A percentile compares a stretch with the other conserved stretches of the same genome.
phyloP scores from a whole-genome alignment of 2,113 vertebrate species.

The Hyperoodon ampullatus region DNA sequence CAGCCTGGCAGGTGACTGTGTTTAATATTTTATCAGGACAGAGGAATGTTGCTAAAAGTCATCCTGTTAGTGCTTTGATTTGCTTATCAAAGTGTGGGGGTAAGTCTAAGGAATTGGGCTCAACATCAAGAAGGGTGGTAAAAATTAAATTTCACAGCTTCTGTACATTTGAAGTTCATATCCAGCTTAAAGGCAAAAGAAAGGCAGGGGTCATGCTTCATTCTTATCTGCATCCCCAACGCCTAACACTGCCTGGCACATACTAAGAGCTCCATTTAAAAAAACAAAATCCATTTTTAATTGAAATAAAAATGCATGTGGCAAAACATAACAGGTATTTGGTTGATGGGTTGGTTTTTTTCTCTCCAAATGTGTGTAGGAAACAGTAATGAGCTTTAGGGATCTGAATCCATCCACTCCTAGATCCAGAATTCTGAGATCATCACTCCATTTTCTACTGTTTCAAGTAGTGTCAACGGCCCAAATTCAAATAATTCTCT shows the following conservation, averaged over 20 bases:
- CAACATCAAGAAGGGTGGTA: background rate
- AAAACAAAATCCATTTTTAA: background rate
- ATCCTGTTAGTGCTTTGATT: background rate
- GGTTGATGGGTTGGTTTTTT: background rate
- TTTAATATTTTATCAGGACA: background rate
- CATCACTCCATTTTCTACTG: background rate
- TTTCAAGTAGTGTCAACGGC: background rate
- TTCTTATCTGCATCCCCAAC: background rate
- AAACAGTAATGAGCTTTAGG: background rate
- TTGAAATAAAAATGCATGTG: background rate
- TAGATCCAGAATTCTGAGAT: background rate
- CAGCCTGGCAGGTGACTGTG: background rate
- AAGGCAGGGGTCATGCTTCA: background rate
- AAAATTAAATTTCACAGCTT: background rate
- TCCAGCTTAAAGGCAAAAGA: background rate
- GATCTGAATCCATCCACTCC: background rate
- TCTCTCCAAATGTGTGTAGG: background rate
- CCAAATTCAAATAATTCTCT: background rate
- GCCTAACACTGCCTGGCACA: background rate
- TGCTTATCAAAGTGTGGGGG: background rate
- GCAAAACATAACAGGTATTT: background rate
- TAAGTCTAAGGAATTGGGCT: background rate
- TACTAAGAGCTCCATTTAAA: background rate
- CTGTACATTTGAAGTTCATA: background rate
- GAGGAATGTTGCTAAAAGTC: background rate